These are phyloP conservation scores for Pandemis heparana DNA, from an alignment of 2,888 invertebrate genomes.

Conservation along the genomic window DNA sequence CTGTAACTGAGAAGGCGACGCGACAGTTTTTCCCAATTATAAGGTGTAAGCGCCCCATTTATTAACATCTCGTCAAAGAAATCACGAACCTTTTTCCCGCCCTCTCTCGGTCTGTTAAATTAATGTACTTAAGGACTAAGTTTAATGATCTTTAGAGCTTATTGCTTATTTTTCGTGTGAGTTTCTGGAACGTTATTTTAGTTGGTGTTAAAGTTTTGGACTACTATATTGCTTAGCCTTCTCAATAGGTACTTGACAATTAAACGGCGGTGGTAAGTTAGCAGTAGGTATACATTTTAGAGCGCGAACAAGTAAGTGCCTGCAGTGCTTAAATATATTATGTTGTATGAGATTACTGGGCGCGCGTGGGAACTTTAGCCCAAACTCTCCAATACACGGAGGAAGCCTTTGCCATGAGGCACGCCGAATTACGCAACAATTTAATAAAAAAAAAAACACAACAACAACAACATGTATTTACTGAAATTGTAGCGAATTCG, in stretches of 20 bases:
- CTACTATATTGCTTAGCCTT: neutral
- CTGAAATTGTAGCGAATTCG: too few species aligned
- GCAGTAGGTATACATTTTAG: too few species aligned
- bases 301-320: too few species aligned
- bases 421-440: too few species aligned
- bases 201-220: neutral
- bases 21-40: conserved; percentile 85
- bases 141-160: conserved; percentile 14
- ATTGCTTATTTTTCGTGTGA: conserved; percentile 2
- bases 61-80: conserved; percentile 81
- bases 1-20: conserved; percentile 83
- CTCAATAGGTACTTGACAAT: neutral
- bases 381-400: too few species aligned
- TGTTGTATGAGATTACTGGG: too few species aligned
- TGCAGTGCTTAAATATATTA: too few species aligned
- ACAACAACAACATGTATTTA: too few species aligned
- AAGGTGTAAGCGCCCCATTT: conserved; percentile 81
- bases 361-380: too few species aligned
- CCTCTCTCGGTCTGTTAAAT: conserved; percentile 46
- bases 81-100: conserved; percentile 63
- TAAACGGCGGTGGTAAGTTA: too few species aligned
- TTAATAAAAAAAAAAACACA: too few species aligned
- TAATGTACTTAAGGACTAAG: conserved; percentile 31
- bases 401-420: too few species aligned
- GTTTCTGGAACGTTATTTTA: neutral